phyloP scores from a whole-genome alignment of 2,888 invertebrate species.

The Macrosiphum euphorbiae region DNA sequence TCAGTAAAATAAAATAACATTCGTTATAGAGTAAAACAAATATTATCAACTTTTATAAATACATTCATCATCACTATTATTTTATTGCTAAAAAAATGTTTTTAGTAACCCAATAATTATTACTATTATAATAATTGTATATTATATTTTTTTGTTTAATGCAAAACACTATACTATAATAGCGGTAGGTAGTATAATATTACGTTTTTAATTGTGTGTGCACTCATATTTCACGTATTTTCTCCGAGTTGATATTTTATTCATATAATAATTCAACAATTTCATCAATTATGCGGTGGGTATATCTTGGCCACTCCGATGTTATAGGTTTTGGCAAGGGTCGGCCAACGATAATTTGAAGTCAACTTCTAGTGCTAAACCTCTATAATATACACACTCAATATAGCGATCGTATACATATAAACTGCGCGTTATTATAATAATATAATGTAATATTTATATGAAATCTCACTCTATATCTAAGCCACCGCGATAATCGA shows the following conservation, averaged over 20 bases:
- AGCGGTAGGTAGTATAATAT: background rate
- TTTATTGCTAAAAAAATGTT: no score
- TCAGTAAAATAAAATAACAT: background rate
- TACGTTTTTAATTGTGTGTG: background rate
- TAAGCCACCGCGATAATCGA: background rate
- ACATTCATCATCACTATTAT: no score
- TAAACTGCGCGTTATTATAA: background rate
- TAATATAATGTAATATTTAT: slow-evolving; percentile 44
- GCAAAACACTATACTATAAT: background rate
- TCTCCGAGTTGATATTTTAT: background rate
- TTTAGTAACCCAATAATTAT: no score
- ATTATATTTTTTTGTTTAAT: background rate
- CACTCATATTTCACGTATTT: background rate
- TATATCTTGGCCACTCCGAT: background rate
- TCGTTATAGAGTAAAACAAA: no score
- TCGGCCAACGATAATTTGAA: background rate
- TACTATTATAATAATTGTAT: no score
- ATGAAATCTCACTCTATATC: background rate
- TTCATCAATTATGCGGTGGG: background rate
- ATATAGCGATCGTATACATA: background rate
- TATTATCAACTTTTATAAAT: no score
- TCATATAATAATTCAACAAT: background rate
- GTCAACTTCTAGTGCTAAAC: background rate
- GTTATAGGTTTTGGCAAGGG: background rate
- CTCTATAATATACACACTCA: background rate